Evolutionary conservation across 2,888 invertebrate species (phyloP), one percentile per base, ranked within the genome.

Genomic region (Drosophila pegasa): DNA sequence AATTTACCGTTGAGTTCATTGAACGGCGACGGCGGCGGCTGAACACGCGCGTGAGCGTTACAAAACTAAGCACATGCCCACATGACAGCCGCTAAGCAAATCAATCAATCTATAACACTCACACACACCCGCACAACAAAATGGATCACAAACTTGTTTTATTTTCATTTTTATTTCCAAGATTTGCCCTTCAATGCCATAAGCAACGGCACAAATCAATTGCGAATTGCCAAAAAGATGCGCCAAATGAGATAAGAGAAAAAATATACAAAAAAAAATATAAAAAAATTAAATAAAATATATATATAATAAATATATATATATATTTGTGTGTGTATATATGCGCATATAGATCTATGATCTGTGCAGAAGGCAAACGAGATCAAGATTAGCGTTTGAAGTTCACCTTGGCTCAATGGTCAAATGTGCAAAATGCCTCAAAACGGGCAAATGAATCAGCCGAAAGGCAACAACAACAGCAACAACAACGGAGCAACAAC

Each of bases 371-470:
- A 88, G 83, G 83, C 56, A 84, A 84, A 84, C 83, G 70, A 84
- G 84, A 85, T 85, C 89, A 77, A 85, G 84, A 89, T 85, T 88
- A 87, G 80, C 80, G 70, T 58, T 80, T 83, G 84, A 75, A 57
- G 85, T 80, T 85, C 84, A 89, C 85, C 89, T 85, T 85, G 85
- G 80, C 85, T 89, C 80, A 89, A 89, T 84, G 83, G 83, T 89
- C 83, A 89, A 84, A 89, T 89, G 83, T 89, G 83, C 83, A 85
- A 89, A 83, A 78, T 78, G 75, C 62, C 68, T 72, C 57, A 69
- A 62, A 64, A 56, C 41, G 50, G 55, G 58, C 57, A 74, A 74
- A 81, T 86, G 88, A 88, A 70, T 87, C 87, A 83, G 77, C 65
- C 80, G 50, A 78, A 67, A 74, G 71, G 55, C 77, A 71, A 59